Evolutionary conservation across 2,797 vertebrate genomes (phyloP), one percentile per base, ranked within the genome.

Genomic region (Acrossocheilus fasciatus): DNA sequence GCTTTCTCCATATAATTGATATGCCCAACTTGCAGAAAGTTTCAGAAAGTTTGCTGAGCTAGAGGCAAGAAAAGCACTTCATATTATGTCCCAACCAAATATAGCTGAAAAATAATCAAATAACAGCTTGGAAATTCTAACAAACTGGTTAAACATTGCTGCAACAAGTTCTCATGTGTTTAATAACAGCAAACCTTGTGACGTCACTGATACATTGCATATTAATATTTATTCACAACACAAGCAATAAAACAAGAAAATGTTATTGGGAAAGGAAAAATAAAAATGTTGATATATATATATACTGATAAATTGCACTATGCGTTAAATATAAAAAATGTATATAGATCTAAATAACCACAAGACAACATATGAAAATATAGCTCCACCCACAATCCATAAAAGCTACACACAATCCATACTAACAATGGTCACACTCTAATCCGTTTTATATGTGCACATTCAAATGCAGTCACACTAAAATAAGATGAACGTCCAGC

Each of bases 401-500:
- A 50, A 66, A 64, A 52, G 54, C 41, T 45, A 14, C 20, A 76
- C 43, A 84, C 11, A 83, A 23, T 68, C 50, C 50, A 72, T 41
- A 45, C 9, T 84, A 66, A 36, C 12, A 76, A 66, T 66, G 30
- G 3, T 66, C 6, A 17, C 45, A 76, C 57, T 39, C 57, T 30
- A 50, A 62, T 74, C 41, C 4, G 2, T 23, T 23, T 3, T 83
- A 77, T 34, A 54, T 34, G 12, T 57, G n/a, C 62, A 34, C 39
- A 41, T 41, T 81, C 43, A 85, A 66, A 82, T 7, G 18, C 17
- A 57, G 72, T n/a, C 78, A 70, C 47, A 41, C n/a, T 68, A 34
- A 34, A 50, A 54, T 52, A 26, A 78, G 62, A 36, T 52, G 14
- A 43, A 43, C 2, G 2, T 12, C 43, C 39, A 74, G 39, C 69